These are phyloP conservation scores for Craseonycteris thonglongyai DNA, from an alignment of 2,113 vertebrate genomes.

Conservation along the genomic window DNA sequence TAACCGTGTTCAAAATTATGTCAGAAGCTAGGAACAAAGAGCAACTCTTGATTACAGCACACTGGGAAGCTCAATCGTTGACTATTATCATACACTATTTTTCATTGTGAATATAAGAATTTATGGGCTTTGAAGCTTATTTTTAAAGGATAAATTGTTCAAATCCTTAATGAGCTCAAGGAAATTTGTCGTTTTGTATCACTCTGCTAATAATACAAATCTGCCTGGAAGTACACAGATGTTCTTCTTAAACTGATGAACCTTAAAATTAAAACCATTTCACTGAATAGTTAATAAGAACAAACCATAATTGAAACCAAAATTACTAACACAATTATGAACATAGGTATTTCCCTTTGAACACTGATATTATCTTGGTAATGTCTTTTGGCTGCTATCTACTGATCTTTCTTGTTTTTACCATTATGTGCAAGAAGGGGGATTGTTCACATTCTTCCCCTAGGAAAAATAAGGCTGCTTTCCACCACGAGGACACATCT, in stretches of 20 bases:
- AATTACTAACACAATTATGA: not conserved
- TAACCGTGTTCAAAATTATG: not conserved
- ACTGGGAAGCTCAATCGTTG: not conserved
- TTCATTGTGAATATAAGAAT: not conserved
- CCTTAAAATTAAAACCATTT: not conserved
- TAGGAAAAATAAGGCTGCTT: not conserved
- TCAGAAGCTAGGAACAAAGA: not conserved
- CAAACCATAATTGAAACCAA: not conserved
- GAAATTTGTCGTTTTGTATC: not conserved
- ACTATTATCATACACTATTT: not conserved
- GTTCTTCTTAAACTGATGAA: not conserved
- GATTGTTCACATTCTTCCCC: not conserved
- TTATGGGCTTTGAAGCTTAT: not conserved
- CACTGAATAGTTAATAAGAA: not conserved
- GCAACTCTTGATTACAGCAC: not conserved
- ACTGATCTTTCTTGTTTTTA: not conserved
- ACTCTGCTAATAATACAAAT: not conserved
- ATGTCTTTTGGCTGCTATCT: not conserved
- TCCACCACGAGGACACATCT: not conserved
- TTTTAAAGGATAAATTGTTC: not conserved
- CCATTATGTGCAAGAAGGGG: not conserved
- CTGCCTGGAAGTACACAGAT: not conserved
- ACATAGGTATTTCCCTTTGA: not conserved
- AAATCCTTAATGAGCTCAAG: not conserved
- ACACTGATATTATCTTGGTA: not conserved